Base-by-base conservation (phyloP, 2,797 vertebrate genomes). In the Lophius americanus region DNA sequence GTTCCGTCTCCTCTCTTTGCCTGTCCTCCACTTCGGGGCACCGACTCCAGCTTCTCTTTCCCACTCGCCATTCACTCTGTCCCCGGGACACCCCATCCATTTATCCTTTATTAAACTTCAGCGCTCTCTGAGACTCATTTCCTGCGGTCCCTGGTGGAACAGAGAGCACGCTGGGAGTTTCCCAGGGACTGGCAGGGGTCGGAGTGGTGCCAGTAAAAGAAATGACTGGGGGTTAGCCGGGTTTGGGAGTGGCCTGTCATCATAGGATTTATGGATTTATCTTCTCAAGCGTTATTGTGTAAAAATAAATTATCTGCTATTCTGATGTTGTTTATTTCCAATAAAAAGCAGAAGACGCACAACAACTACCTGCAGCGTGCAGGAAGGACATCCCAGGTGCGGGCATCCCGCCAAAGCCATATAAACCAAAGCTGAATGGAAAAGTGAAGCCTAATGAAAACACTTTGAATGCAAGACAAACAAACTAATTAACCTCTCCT, bases 21-120 rank as follows among this genome's bases (percentile, higher is more conserved):
- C 75, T 85, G 38, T 83, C 84, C 76, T 79, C 46, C 64, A 76
- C 64, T 82, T 82, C 52, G 65, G 79, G 82, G 82, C 83, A 89
- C 81, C 67, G 13, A 52, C 68, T 68, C 46, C 56, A 43, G 41
- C 82, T 77, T 84, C 59, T 70, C 58, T 65, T 66, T 78, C 76
- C 74, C 69, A 65, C 79, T 85, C 73, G 82, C 69, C 81, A 81
- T 87, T 91, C 84, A 81, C 81, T 78, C 75, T 82, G 84, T 93
- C 89, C 88, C 79, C 70, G 84, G 90, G 91, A 94, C 91, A 94
- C 93, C 90, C 91, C 93, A 93, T 93, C 92, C 90, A 94, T 94
- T 94, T 90, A 90, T 91, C 90, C 91, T 93, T 93, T 93, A 94
- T 95, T 95, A 94, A 94, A 93, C 92, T 92, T 94, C 92, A 93